Evolutionary conservation across 2,113 vertebrate genomes (phyloP).

Genomic region (Delphinus delphis): DNA sequence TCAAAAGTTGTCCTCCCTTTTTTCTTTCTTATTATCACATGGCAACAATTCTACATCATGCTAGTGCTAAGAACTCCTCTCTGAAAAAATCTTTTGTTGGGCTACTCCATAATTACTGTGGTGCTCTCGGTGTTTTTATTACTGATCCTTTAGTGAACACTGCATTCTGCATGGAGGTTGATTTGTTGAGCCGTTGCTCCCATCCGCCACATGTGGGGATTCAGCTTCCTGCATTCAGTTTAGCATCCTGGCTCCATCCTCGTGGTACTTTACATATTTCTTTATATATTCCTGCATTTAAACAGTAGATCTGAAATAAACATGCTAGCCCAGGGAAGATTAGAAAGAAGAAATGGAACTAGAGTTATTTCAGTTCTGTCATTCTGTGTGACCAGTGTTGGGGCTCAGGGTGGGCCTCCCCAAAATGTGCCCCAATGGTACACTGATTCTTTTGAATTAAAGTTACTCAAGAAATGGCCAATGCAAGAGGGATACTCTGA

Average conservation of each 20-base stretch:
- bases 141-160: neutral
- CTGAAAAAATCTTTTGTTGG: neutral
- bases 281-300: neutral
- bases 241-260: neutral
- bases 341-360: neutral
- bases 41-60: neutral
- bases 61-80: neutral
- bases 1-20: neutral
- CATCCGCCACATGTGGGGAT: no score
- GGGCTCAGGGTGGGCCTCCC: neutral
- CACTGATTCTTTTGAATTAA: neutral
- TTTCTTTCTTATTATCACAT: neutral
- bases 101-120: neutral
- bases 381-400: neutral
- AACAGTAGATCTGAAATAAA: neutral
- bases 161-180: neutral
- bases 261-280: fast-evolving
- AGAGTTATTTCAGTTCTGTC: neutral
- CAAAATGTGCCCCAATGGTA: neutral
- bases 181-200: neutral
- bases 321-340: neutral
- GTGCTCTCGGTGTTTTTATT: neutral
- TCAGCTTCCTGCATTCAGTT: neutral
- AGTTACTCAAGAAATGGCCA: neutral
- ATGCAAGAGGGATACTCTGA: neutral